phyloP scores from a whole-genome alignment of 64 coral and sea anemone genomes.

The Montipora efflorescens region DNA sequence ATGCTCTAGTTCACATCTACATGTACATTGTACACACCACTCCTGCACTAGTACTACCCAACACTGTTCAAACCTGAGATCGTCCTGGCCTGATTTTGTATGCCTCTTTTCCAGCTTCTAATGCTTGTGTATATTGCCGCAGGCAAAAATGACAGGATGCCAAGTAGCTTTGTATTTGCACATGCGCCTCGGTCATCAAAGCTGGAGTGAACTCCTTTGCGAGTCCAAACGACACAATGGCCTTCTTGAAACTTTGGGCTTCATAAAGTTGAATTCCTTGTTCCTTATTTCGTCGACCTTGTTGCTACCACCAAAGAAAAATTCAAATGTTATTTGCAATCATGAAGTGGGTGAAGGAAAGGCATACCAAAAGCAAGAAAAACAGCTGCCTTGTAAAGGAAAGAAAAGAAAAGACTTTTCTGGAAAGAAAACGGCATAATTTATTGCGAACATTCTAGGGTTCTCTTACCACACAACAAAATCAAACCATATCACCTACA shows the following conservation, averaged over 20 bases:
- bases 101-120: slow-evolving; percentile 50
- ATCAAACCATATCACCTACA: too few species aligned
- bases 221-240: slow-evolving; percentile 43
- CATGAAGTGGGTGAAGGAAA: too few species aligned
- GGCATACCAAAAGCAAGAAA: neutral
- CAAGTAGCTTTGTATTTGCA: slow-evolving; percentile 31
- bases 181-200: slow-evolving; percentile 5
- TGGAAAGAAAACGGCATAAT: too few species aligned
- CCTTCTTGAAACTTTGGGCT: neutral
- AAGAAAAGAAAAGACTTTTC: too few species aligned
- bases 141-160: slow-evolving; percentile 37
- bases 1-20: too few species aligned
- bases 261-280: slow-evolving; percentile 23
- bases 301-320: neutral
- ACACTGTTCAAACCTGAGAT: neutral
- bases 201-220: slow-evolving; percentile 31
- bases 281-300: slow-evolving; percentile 29
- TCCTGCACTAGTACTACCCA: neutral
- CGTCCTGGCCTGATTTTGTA: slow-evolving; percentile 39
- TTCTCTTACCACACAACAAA: too few species aligned
- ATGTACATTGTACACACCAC: neutral
- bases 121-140: slow-evolving; percentile 13
- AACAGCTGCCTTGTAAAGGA: too few species aligned
- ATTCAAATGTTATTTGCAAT: neutral
- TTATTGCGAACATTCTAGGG: too few species aligned